Evolutionary conservation across 2,888 invertebrate genomes (phyloP).

Genomic region (Leptopilina syphax): DNA sequence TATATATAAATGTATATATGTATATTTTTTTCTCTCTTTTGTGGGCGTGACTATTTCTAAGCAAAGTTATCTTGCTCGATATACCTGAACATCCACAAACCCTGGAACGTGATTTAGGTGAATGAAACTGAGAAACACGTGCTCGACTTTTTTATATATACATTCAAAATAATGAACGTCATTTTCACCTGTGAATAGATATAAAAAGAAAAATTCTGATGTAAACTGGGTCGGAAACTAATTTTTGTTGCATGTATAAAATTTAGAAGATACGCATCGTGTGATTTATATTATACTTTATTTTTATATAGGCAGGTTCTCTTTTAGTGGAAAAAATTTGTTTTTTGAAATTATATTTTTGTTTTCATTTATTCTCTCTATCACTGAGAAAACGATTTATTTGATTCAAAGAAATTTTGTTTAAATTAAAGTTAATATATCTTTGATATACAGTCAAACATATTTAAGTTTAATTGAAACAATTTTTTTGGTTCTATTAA

Average conservation of each 20-base stretch:
- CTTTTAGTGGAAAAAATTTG: too few relatives aligned
- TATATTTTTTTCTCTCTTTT: slow-evolving; percentile 54
- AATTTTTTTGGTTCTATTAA: too few relatives aligned
- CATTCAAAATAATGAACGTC: slow-evolving; percentile 21
- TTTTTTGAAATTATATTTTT: too few relatives aligned
- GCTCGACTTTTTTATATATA: background rate
- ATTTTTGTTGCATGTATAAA: background rate
- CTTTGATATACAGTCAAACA: too few relatives aligned
- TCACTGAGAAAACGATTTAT: too few relatives aligned
- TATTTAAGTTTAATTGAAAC: too few relatives aligned
- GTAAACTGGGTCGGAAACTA: background rate
- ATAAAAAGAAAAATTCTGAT: background rate
- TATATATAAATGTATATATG: slow-evolving; percentile 50
- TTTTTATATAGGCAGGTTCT: too few relatives aligned
- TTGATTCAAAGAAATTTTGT: too few relatives aligned
- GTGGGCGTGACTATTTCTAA: slow-evolving; percentile 25
- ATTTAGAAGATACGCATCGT: too few relatives aligned
- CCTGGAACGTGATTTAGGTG: slow-evolving; percentile 26
- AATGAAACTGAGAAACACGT: background rate
- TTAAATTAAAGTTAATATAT: too few relatives aligned
- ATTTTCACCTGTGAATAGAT: slow-evolving; percentile 16
- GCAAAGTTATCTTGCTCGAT: slow-evolving; percentile 30
- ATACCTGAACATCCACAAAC: slow-evolving; percentile 30
- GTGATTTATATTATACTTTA: too few relatives aligned
- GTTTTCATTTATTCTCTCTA: too few relatives aligned